Evolutionary conservation across 2,888 invertebrate species (phyloP).

Genomic region (Encarsia formosa): DNA sequence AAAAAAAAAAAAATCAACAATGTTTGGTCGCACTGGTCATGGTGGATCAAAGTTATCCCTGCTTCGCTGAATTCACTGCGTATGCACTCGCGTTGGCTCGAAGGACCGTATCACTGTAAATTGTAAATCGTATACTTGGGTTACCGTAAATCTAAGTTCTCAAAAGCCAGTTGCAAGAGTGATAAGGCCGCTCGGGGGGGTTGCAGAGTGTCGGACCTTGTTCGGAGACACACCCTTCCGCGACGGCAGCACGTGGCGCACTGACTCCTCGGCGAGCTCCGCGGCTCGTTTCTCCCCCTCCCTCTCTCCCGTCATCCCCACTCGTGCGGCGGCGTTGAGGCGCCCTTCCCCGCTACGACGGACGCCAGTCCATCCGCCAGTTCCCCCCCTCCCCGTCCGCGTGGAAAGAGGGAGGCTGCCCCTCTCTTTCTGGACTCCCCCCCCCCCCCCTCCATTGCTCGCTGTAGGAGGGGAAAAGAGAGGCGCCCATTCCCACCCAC

Average conservation of each 20-base stretch:
- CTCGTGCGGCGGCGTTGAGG: neutral
- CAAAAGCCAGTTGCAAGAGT: too few relatives aligned
- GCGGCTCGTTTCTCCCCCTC: neutral
- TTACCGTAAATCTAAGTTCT: too few relatives aligned
- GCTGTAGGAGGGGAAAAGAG: neutral
- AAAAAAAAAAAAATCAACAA: too few relatives aligned
- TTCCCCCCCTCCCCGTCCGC: neutral
- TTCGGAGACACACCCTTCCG: constrained; percentile 47
- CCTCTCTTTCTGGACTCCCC: constrained; percentile 40
- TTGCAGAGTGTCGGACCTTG: too few relatives aligned
- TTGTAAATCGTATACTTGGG: too few relatives aligned
- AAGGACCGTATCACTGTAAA: too few relatives aligned
- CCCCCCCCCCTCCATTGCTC: constrained; percentile 25
- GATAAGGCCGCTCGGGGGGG: too few relatives aligned
- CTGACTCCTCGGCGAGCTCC: constrained; percentile 44
- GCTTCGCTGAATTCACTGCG: too few relatives aligned
- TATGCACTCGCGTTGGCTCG: too few relatives aligned
- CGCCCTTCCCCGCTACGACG: constrained; percentile 1
- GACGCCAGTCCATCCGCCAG: constrained; percentile 16
- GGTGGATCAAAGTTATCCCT: too few relatives aligned
- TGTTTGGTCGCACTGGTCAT: too few relatives aligned
- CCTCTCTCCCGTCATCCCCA: neutral
- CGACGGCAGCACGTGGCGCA: constrained; percentile 52
- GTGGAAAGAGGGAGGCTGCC: constrained; percentile 15
- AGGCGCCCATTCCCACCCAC: constrained; percentile 46